phyloP scores from a whole-genome alignment of 2,797 vertebrate species.

The Hemibagrus guttatus region DNA sequence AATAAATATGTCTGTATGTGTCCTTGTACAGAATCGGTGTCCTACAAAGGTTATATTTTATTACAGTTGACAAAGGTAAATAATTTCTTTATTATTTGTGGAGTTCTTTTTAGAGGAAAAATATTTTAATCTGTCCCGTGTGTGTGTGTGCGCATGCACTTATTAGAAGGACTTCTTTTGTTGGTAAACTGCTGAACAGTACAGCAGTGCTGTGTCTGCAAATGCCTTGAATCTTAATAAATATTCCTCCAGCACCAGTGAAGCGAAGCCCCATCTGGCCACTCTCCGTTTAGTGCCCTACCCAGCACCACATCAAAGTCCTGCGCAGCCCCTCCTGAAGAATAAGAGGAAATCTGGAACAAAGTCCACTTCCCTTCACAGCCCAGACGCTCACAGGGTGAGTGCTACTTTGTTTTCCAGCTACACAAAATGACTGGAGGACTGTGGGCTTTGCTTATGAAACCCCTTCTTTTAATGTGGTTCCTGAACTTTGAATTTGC shows the following conservation, averaged over 20 bases:
- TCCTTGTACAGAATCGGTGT: slow-evolving; percentile 22
- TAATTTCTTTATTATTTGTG: background rate
- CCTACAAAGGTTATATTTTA: background rate
- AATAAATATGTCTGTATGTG: slow-evolving; percentile 28
- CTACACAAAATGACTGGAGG: slow-evolving; percentile 19
- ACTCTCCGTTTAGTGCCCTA: slow-evolving; percentile 46
- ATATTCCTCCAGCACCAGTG: slow-evolving; percentile 52
- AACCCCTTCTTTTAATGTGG: slow-evolving; percentile 36
- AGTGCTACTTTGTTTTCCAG: slow-evolving; percentile 50
- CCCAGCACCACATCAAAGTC: slow-evolving; percentile 55
- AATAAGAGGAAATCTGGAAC: slow-evolving; percentile 50
- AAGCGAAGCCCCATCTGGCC: slow-evolving; percentile 52
- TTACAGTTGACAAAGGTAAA: background rate
- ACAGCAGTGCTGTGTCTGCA: slow-evolving; percentile 43
- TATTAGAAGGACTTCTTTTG: slow-evolving; percentile 42
- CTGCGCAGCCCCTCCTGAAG: slow-evolving; percentile 41
- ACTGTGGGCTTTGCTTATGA: slow-evolving; percentile 25
- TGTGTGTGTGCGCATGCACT: background rate
- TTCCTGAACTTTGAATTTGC: slow-evolving; percentile 28
- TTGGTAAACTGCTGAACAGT: slow-evolving; percentile 44
- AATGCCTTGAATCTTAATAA: slow-evolving; percentile 45
- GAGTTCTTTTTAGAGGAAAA: slow-evolving; percentile 7
- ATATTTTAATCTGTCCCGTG: slow-evolving; percentile 27
- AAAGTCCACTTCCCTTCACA: slow-evolving; percentile 52
- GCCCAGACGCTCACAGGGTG: slow-evolving; percentile 29